A percentile compares a stretch with the other conserved stretches of the same genome.
phyloP scores from a whole-genome alignment of 2,113 vertebrate genomes.

The Hippocampus guttulatus region DNA sequence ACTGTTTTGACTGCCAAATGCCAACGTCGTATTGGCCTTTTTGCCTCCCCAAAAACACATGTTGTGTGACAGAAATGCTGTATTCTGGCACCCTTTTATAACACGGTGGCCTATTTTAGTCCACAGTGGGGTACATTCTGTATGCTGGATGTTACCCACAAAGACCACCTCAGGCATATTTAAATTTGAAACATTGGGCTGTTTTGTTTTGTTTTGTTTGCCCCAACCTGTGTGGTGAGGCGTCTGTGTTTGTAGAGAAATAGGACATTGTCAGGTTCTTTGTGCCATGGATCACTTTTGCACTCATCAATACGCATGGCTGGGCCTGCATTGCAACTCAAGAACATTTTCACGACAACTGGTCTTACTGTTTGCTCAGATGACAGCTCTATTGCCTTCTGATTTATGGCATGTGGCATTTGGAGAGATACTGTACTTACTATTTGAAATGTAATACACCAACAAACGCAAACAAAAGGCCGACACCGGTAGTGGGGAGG shows the following conservation, averaged over 20 bases:
- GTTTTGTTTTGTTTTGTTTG: constrained; percentile 4
- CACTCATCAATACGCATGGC: constrained; percentile 61
- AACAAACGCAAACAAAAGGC: constrained; percentile 60
- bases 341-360: constrained; percentile 69
- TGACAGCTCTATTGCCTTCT: constrained; percentile 71
- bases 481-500: constrained; percentile 39
- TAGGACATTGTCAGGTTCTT: constrained; percentile 31
- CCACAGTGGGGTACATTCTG: constrained; percentile 4
- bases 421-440: constrained; percentile 73
- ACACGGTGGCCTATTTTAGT: constrained; percentile 1
- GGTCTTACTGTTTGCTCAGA: constrained; percentile 65
- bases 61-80: neutral
- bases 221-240: constrained; percentile 6
- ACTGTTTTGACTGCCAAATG: constrained; percentile 12
- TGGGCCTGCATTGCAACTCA: constrained; percentile 36
- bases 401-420: constrained; percentile 71
- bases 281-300: constrained; percentile 18
- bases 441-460: constrained; percentile 70
- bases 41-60: constrained; percentile 18
- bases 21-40: constrained; percentile 13
- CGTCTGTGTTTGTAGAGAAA: constrained; percentile 1
- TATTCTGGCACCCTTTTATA: constrained; percentile 9
- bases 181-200: constrained; percentile 10
- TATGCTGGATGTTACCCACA: neutral
- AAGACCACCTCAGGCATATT: constrained; percentile 22